A percentile compares a stretch with the other conserved stretches of the same genome.
These are phyloP conservation scores for Psephotus haematonotus DNA, from an alignment of 2,113 vertebrate species.

Conservation along the genomic window DNA sequence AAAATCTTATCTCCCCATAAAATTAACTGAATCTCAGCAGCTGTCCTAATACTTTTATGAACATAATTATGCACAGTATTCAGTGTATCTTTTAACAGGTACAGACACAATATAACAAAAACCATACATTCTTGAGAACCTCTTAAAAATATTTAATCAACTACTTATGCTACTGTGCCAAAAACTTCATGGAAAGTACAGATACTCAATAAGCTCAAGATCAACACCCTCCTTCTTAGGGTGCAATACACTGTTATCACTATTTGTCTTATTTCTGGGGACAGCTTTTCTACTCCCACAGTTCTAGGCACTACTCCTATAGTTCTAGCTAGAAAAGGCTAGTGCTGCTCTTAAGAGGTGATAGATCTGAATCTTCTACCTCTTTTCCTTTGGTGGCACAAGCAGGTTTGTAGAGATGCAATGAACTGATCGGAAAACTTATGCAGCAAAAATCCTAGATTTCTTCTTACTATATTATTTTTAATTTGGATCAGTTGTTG, in stretches of 20 bases:
- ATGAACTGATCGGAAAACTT: background rate
- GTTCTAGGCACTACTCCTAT: background rate
- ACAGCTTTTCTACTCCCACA: background rate
- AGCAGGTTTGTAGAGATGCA: accelerated
- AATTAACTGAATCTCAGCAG: constrained; percentile 7
- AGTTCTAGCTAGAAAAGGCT: background rate
- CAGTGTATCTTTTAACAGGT: background rate
- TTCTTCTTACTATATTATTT: background rate
- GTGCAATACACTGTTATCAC: background rate
- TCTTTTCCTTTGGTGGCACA: background rate
- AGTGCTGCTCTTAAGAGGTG: background rate
- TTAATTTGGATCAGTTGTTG: background rate
- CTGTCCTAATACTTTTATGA: background rate
- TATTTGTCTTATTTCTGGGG: background rate
- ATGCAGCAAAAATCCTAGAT: background rate
- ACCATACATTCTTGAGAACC: background rate
- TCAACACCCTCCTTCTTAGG: accelerated
- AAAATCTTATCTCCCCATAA: background rate
- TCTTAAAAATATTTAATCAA: background rate
- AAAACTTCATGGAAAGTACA: background rate
- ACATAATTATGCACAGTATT: background rate
- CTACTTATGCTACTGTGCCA: background rate
- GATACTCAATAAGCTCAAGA: background rate
- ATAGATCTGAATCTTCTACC: background rate
- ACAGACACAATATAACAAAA: background rate